Evolutionary conservation across 2,797 vertebrate species (phyloP).

Genomic region (Melanotaenia trifasciata): DNA sequence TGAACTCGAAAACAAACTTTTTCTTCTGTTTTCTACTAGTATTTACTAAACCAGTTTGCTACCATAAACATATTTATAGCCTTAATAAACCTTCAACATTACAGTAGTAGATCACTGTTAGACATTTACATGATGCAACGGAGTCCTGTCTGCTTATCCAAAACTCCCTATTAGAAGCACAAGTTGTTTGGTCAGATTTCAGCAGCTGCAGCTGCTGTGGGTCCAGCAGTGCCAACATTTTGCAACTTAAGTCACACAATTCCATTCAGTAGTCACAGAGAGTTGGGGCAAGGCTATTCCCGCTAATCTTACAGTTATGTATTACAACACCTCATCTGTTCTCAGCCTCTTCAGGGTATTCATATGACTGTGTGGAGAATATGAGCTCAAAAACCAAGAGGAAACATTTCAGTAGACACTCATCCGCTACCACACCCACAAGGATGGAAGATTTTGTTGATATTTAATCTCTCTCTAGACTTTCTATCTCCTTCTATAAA

Average conservation of each 20-base stretch:
- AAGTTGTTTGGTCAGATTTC: conserved; percentile 25
- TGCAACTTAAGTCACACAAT: conserved; percentile 67
- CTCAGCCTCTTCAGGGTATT: conserved; percentile 62
- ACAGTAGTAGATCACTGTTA: conserved; percentile 4
- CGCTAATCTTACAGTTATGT: conserved; percentile 63
- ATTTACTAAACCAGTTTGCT: conserved; percentile 10
- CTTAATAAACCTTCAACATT: conserved; percentile 12
- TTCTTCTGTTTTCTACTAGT: neutral
- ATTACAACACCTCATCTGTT: conserved; percentile 75
- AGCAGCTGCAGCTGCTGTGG: conserved; percentile 62
- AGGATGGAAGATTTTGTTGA: conserved; percentile 41
- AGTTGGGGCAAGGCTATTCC: conserved; percentile 70
- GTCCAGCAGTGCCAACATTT: conserved; percentile 65
- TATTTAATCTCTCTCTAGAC: conserved; percentile 43
- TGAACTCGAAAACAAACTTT: neutral
- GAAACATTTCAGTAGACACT: conserved; percentile 55
- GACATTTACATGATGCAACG: conserved; percentile 21
- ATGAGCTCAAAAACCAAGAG: conserved; percentile 57
- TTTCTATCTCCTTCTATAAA: conserved; percentile 23
- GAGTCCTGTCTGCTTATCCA: conserved; percentile 18
- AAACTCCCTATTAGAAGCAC: conserved; percentile 25
- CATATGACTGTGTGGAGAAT: conserved; percentile 63
- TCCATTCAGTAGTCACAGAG: conserved; percentile 62
- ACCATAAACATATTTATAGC: conserved; percentile 6
- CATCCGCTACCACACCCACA: conserved; percentile 61